Base-by-base conservation (phyloP, 2,797 vertebrate species). In the Oreonectes daqikongensis region DNA sequence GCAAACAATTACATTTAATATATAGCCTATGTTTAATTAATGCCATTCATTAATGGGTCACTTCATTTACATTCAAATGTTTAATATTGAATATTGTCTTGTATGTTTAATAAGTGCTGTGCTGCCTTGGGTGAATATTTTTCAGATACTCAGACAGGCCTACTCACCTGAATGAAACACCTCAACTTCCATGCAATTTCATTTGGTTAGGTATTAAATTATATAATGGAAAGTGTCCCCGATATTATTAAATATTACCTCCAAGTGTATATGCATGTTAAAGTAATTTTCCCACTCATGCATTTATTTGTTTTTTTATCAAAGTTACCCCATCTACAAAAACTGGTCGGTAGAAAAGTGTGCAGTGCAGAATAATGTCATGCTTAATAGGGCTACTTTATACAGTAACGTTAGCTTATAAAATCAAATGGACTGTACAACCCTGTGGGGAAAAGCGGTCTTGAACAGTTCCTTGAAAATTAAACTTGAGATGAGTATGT, bases 401-500 rank as follows among this genome's bases (percentile, higher is more conserved):
- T 55, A 77, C 63, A 68, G 63, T 60, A 72, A 72, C 32, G 18
- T 40, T 14, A 65, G 50, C 64, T 79, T 72, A 38, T 30, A 72
- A 64, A 72, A 82, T 63, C 50, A 82, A 82, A 72, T 59, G 46
- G 66, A 75, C 77, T 76, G 63, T 55, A 72, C 64, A 68, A 64
- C 72, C 72, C 77, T 55, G 66, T 40, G 67, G 69, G 60, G 50
- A 63, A 55, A 60, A 72, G 69, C 26, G 53, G 59, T 52, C 72
- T 69, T 73, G 75, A 81, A 81, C 68, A 69, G 75, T 69, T 81
- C 46, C 64, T 78, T 81, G 69, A 61, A 76, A 83, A 81, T 81
- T 53, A 73, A 77, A 83, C 78, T 84, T 78, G 72, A 76, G 76
- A 78, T 77, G 75, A 79, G 81, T 80, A 76, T 65, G 60, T 57